phyloP scores from a whole-genome alignment of 2,113 vertebrate species.

The Chlorodrepanis virens region DNA sequence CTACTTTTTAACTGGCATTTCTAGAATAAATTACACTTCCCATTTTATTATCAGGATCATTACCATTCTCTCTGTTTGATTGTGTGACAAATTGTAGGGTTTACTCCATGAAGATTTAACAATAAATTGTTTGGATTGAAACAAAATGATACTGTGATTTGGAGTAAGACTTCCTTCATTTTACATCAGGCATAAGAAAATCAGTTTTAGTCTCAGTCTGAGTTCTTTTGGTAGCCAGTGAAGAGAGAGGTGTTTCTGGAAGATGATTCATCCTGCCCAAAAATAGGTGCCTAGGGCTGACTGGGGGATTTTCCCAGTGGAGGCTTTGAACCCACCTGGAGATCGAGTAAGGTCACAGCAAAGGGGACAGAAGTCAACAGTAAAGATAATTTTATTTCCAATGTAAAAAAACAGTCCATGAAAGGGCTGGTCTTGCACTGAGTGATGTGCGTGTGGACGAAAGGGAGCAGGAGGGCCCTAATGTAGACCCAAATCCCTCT shows the following conservation, averaged over 20 bases:
- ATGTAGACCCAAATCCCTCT: not conserved
- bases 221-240: not conserved
- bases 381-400: not conserved
- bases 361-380: not conserved
- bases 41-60: not conserved
- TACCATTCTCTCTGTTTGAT: not conserved
- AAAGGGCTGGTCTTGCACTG: not conserved
- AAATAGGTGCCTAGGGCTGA: not conserved
- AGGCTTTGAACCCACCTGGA: not conserved
- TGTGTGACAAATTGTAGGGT: not conserved
- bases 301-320: not conserved
- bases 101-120: not conserved
- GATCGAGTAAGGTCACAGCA: not conserved
- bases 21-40: not conserved
- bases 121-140: not conserved
- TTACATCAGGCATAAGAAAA: not conserved
- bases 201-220: not conserved
- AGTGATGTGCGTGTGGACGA: not conserved
- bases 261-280: not conserved
- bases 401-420: not conserved
- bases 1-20: not conserved
- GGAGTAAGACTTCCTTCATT: not conserved
- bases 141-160: not conserved
- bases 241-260: not conserved
- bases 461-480: not conserved